Evolutionary conservation across 2,113 vertebrate species (phyloP).

Genomic region (Burhinus oedicnemus): DNA sequence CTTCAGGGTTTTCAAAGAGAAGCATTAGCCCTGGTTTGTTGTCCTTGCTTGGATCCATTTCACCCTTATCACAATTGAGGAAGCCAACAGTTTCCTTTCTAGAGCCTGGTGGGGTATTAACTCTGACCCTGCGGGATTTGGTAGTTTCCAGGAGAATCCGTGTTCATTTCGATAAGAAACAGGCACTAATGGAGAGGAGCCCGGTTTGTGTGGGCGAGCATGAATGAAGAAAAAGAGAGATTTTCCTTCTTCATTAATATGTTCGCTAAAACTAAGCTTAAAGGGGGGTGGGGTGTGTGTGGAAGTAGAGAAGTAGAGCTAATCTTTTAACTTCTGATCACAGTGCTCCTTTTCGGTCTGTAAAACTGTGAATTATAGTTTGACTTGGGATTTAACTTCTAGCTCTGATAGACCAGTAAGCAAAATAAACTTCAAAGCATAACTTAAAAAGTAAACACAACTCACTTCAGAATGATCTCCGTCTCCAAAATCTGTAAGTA

Average conservation of each 20-base stretch:
- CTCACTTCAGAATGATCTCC: not conserved
- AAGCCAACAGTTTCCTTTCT: conserved; percentile 65
- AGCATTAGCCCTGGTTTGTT: conserved; percentile 29
- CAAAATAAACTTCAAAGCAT: not conserved
- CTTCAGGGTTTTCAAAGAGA: conserved; percentile 21
- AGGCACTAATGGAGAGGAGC: conserved; percentile 45
- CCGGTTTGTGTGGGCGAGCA: not conserved
- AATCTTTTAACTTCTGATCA: conserved; percentile 25
- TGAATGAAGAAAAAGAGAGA: not conserved
- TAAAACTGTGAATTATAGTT: not conserved
- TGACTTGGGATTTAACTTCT: not conserved
- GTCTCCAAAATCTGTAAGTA: not conserved
- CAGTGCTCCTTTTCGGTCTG: not conserved
- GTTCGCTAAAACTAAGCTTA: conserved; percentile 31
- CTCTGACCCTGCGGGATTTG: conserved; percentile 46
- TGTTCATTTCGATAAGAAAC: conserved; percentile 39
- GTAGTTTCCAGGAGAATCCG: conserved; percentile 49
- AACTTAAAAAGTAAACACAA: not conserved
- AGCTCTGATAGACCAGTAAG: not conserved
- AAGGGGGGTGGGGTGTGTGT: no score
- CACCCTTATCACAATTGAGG: conserved; percentile 53
- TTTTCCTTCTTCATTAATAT: conserved; percentile 27
- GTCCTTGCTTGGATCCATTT: conserved; percentile 45
- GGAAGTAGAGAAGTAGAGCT: not conserved
- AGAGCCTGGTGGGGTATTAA: conserved; percentile 39